A percentile compares a stretch with the other conserved stretches of the same genome.
These are phyloP conservation scores for Reticulitermes speratus DNA, from an alignment of 1,140 invertebrate species.

Conservation along the genomic window DNA sequence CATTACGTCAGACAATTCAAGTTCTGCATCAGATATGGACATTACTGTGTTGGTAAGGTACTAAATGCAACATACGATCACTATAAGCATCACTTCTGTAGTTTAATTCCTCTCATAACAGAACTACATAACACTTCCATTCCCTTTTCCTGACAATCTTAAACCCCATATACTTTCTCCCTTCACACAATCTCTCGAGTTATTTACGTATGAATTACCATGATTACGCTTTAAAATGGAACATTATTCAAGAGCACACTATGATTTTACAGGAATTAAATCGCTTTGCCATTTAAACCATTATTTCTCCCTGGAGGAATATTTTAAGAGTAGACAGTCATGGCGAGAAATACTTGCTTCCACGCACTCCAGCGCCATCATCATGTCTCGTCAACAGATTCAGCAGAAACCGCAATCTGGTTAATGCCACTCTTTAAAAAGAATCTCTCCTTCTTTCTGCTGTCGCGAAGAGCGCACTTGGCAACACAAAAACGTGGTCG, in stretches of 20 bases:
- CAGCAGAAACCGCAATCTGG: neutral
- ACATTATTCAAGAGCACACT: constrained; percentile 25
- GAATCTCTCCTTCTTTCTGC: neutral
- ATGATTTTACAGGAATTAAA: constrained; percentile 26
- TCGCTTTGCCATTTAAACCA: constrained; percentile 23
- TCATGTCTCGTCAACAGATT: neutral
- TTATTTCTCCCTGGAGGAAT: constrained; percentile 10
- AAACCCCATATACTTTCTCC: neutral
- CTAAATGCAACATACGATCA: too few relatives aligned
- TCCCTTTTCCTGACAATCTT: neutral
- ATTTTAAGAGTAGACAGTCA: neutral
- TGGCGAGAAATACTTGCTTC: constrained; percentile 9
- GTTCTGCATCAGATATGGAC: too few relatives aligned
- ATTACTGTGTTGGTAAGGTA: too few relatives aligned
- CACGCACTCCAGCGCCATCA: neutral
- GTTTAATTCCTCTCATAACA: too few relatives aligned
- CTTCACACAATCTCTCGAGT: neutral
- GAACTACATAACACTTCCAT: neutral
- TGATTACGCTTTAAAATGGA: neutral
- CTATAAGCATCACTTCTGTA: too few relatives aligned
- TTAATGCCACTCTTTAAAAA: neutral
- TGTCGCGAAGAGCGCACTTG: neutral
- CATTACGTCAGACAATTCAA: too few relatives aligned
- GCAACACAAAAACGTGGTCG: constrained; percentile 23
- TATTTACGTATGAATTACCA: constrained; percentile 16